Evolutionary conservation across 1,140 invertebrate species (phyloP), one percentile per base, ranked within the genome.

Genomic region (Anastatus disparis): DNA sequence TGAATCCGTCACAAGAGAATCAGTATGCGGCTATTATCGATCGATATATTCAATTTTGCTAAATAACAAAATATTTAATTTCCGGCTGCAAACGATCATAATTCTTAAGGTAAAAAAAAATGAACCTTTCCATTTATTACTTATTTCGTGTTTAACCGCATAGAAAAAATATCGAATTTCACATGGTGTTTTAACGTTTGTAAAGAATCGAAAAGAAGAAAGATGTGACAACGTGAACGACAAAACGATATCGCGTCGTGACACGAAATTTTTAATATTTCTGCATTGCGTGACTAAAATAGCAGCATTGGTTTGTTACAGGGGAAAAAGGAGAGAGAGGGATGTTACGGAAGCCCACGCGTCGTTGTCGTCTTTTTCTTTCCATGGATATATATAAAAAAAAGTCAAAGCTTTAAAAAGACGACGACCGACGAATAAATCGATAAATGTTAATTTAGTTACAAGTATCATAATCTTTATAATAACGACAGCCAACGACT

Each of bases 281-380:
- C 38, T 42, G 38, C 46, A 58, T 84, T 76, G 81, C 83, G 81
- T 84, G 83, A 82, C 77, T 70, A 53, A 65, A 76, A 74, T 59
- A 73, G 73, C 52, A 48, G 58, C 46, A 75, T 70, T 76, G 71
- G 55, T n/a, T n/a, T n/a, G n/a, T n/a, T n/a, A n/a, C n/a, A n/a
- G n/a, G n/a, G n/a, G n/a, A n/a, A n/a, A n/a, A n/a, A n/a, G n/a
- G n/a, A n/a, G n/a, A n/a, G n/a, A 69, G 59, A 74, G 73, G 52
- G 73, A 72, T 55, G 70, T 78, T n/a, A n/a, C n/a, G n/a, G n/a
- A n/a, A n/a, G 24, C 15, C 12, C 4, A 35, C 31, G 46, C 52
- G 2, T 61, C 59, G n/a, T 64, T 35, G 42, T 71, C 38, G 26
- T 50, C 46, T 42, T 62, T 55, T 22, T 27, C 46, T 40, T 29